Percentiles rank a stretch among this genome's conserved stretches.
phyloP scores from a whole-genome alignment of 2,888 invertebrate species.

The Drosophila ustulata region DNA sequence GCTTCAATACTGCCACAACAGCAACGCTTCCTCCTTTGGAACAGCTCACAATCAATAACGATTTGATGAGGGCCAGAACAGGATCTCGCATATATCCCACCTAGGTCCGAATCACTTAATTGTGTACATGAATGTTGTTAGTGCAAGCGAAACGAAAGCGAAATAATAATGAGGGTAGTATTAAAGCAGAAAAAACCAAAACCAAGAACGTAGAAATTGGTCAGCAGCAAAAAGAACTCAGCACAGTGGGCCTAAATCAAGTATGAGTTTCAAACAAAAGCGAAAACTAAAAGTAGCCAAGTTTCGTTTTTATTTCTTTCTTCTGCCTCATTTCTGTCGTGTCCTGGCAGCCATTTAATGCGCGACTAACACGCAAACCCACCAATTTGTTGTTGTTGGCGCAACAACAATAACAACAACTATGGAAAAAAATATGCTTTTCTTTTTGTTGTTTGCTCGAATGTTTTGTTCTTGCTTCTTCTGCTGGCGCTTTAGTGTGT shows the following conservation, averaged over 20 bases:
- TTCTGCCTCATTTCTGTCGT: conserved; percentile 23
- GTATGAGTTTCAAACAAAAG: conserved; percentile 53
- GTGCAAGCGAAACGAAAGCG: conserved; percentile 60
- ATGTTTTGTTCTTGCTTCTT: conserved; percentile 3
- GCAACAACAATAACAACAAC: conserved; percentile 2
- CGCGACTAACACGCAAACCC: conserved; percentile 66
- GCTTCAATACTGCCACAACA: conserved; percentile 46
- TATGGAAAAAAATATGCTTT: conserved; percentile 10
- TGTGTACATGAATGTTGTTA: conserved; percentile 37
- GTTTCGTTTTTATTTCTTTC: conserved; percentile 31
- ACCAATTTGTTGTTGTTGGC: conserved; percentile 64
- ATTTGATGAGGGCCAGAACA: conserved; percentile 72
- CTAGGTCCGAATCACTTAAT: conserved; percentile 69
- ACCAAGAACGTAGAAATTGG: conserved; percentile 42
- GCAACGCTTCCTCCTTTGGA: conserved; percentile 13
- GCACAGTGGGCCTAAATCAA: conserved; percentile 25
- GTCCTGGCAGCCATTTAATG: conserved; percentile 70
- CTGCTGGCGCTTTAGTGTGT: conserved; percentile 65
- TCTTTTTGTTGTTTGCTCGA: conserved; percentile 2
- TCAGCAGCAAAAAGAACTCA: conserved; percentile 38
- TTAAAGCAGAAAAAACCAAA: conserved; percentile 39
- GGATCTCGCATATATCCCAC: conserved; percentile 65
- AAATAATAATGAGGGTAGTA: conserved; percentile 77
- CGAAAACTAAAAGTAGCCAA: conserved; percentile 69
- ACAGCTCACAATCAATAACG: conserved; percentile 67